Evolutionary conservation across 2,888 invertebrate species (phyloP).

Genomic region (Entomobrya multifasciata): DNA sequence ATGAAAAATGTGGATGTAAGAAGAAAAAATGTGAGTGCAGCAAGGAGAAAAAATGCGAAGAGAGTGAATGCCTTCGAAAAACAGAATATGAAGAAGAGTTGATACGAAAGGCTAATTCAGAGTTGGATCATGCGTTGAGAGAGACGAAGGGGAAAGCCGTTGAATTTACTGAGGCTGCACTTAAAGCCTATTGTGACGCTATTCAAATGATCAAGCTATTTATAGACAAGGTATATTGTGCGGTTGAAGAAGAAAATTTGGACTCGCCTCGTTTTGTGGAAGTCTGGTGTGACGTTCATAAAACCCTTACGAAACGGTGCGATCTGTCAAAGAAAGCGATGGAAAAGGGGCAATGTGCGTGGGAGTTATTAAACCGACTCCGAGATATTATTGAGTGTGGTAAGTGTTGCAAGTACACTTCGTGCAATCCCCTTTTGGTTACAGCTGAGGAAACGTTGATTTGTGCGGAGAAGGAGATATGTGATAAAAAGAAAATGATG

Average conservation of each 20-base stretch:
- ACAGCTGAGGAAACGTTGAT: constrained; percentile 77
- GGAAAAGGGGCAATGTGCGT: constrained; percentile 76
- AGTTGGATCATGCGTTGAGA: constrained; percentile 75
- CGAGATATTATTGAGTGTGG: constrained; percentile 78
- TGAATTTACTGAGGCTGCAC: constrained; percentile 76
- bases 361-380: constrained; percentile 76
- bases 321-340: constrained; percentile 75
- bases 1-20: constrained; percentile 21
- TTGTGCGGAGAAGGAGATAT: constrained; percentile 77
- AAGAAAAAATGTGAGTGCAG: constrained; percentile 59
- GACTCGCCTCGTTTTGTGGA: constrained; percentile 78
- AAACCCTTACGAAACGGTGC: constrained; percentile 73
- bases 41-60: constrained; percentile 11
- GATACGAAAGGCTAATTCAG: constrained; percentile 69
- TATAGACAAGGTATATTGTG: constrained; percentile 78
- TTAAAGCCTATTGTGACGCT: constrained; percentile 79
- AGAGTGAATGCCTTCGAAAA: constrained; percentile 73
- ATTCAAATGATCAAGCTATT: constrained; percentile 74
- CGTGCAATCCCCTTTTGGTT: constrained; percentile 76
- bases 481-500: constrained; percentile 75
- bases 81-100: constrained; percentile 77
- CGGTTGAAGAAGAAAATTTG: constrained; percentile 76
- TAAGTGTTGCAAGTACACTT: constrained; percentile 77
- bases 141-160: constrained; percentile 78
- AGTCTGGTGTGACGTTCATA: constrained; percentile 77